Evolutionary conservation across 2,797 vertebrate genomes (phyloP), one percentile per base, ranked within the genome.

Genomic region (Zenarchopterus dispar): DNA sequence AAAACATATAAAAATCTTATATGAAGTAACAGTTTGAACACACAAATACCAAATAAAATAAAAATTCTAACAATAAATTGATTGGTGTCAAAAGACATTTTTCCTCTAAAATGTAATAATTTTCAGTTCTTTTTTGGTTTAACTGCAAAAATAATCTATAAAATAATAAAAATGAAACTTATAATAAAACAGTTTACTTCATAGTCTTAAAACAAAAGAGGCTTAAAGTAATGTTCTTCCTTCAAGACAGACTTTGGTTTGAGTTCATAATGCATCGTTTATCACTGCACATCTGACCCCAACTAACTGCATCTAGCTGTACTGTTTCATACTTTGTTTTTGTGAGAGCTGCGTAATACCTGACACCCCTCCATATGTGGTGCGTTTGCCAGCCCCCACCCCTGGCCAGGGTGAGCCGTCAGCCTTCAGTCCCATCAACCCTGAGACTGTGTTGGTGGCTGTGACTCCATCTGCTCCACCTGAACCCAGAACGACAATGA

Each of bases 371-470:
- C 96, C 96, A 55, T 97, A 98, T 8, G 96, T 95, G 60, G 95
- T 96, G 77, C 89, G 92, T 87, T 92, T 94, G 47, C 60, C 87
- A 51, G 21, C 1, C 73, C 96, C 95, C 56, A 97, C 92, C 19
- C 93, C 81, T 1, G 96, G 96, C 96, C 96, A 96, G 51, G 96
- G 96, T 23, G 91, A 86, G 49, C 93, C 91, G 17, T 97, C 93
- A 1, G 93, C 93, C 83, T 89, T 94, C 64, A 97, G 84, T 77
- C 93, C 95, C 95, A 96, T 97, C 89, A 97, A 70, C 28, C 96
- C 96, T 7, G 96, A 97, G 68, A 98, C 95, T 0, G 96, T 97
- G 89, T 97, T 97, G 70, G 95, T 96, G 78, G 96, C 96, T 46
- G 96, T 97, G 45, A 97, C 94, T n/a, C 96, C 95, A 83, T 96